Evolutionary conservation across 2,113 vertebrate genomes (phyloP), one percentile per base, ranked within the genome.

Genomic region (Phylloscopus trochilus): DNA sequence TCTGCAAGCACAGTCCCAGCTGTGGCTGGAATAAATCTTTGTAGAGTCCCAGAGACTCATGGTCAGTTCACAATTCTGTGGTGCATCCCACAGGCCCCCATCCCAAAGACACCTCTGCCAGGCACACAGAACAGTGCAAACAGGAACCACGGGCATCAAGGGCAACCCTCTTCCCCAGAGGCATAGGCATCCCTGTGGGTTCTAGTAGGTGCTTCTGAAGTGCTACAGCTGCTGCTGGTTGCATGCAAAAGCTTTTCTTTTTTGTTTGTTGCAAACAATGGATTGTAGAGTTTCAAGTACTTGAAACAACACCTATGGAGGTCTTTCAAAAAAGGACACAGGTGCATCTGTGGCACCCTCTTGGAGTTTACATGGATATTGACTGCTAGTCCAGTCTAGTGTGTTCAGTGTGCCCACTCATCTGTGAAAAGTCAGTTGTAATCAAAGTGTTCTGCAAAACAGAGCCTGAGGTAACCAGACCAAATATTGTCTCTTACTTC

Each of bases 401-500:
- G 46, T 74, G 31, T 69, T 92, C 44, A 44, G 19, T 55, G 41
- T 64, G 39, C 60, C 87, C 55, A 63, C 39, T 87, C 52, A 13
- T 30, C 43, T 59, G 47, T 81, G 76, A 92, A 92, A 92, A 92
- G 59, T 52, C 64, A 49, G 0, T 74, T 59, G 90, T 67, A 55
- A 47, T 33, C 16, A 2, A 5, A 86, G 28, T 4, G 20, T 18
- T 83, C 75, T 74, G 59, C 20, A 83, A 67, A 90, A 47, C 19
- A 9, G 47, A 77, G 75, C 33, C 52, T 64, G 41, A 77, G 39
- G 47, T 81, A 90, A 94, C 37, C 53, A 95, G 95, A 95, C 6
- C 64, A 95, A 96, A 93, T 95, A 90, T 81, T 86, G 86, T 75
- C 66, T 95, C 68, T 93, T 67, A 74, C 76, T 95, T 95, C 68